Percentiles rank a stretch among this genome's conserved stretches.
Evolutionary conservation across 2,797 vertebrate species (phyloP).

Genomic region (Sphenopsis melanotis): DNA sequence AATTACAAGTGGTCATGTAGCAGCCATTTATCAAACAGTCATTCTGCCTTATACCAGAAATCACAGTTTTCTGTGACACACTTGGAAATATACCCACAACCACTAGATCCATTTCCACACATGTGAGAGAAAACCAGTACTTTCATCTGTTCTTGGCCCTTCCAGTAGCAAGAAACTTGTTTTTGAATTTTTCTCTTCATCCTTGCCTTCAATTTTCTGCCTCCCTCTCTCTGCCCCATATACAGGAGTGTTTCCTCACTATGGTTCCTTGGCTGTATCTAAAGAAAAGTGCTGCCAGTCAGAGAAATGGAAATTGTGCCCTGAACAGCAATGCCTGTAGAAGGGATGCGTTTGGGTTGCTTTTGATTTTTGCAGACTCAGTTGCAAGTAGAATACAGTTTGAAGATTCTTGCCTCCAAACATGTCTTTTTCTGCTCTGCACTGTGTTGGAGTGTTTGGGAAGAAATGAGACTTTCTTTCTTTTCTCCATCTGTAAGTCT

Average conservation of each 20-base stretch:
- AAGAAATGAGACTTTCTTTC: not conserved
- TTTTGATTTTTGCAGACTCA: not conserved
- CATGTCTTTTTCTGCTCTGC: not conserved
- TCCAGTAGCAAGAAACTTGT: not conserved
- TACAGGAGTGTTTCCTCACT: not conserved
- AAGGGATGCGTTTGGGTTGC: not conserved
- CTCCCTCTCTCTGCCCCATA: not conserved
- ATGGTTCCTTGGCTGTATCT: not conserved
- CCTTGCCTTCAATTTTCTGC: not conserved
- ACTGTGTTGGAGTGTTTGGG: not conserved
- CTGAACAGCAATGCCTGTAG: not conserved
- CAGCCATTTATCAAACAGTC: not conserved
- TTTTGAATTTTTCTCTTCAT: not conserved
- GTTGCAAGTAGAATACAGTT: not conserved
- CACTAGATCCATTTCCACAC: not conserved
- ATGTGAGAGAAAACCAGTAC: not conserved
- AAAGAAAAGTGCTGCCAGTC: not conserved
- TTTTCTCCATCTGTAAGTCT: not conserved
- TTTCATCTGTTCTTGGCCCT: not conserved
- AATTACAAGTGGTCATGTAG: not conserved
- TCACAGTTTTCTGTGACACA: not conserved
- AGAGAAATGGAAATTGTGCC: not conserved
- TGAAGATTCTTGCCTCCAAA: not conserved
- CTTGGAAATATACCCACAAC: not conserved
- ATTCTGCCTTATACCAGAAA: not conserved